A percentile compares a stretch with the other conserved stretches of the same genome.
Conservation (phyloP, 2,113 vertebrate genomes). For the Rostratula benghalensis region DNA sequence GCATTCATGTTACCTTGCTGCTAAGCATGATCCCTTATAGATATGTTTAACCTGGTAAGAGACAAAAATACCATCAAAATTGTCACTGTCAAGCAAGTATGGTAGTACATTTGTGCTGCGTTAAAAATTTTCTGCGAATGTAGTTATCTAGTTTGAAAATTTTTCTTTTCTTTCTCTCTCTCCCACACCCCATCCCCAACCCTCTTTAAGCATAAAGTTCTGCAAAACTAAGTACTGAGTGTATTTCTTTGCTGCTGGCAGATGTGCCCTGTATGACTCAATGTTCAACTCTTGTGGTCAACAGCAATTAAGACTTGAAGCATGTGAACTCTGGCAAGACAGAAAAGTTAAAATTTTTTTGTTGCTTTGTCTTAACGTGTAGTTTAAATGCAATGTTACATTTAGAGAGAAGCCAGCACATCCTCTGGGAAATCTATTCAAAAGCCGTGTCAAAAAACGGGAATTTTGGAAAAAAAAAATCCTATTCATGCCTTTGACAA, state of each 20-base stretch:
- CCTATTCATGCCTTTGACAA: neutral
- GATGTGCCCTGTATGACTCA: neutral
- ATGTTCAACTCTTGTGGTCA: neutral
- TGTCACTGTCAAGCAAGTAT: fast-evolving
- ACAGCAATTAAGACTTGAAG: neutral
- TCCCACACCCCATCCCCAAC: no score
- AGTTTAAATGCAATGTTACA: neutral
- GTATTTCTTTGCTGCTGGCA: neutral
- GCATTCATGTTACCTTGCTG: neutral
- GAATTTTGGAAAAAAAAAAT: neutral
- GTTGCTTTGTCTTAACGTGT: neutral
- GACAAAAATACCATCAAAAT: neutral
- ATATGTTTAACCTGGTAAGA: neutral
- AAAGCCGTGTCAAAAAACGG: neutral
- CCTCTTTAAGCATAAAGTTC: neutral
- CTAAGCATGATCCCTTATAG: neutral
- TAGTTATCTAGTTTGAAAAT: neutral
- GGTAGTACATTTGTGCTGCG: neutral
- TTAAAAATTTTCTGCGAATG: neutral
- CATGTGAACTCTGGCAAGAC: neutral
- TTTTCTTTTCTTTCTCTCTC: fast-evolving
- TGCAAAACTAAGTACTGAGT: neutral
- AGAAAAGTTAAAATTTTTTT: neutral
- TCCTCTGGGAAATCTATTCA: neutral
- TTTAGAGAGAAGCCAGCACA: neutral